A percentile compares a stretch with the other conserved stretches of the same genome.
phyloP scores from a whole-genome alignment of 2,888 invertebrate species.

The Agrochola macilenta region DNA sequence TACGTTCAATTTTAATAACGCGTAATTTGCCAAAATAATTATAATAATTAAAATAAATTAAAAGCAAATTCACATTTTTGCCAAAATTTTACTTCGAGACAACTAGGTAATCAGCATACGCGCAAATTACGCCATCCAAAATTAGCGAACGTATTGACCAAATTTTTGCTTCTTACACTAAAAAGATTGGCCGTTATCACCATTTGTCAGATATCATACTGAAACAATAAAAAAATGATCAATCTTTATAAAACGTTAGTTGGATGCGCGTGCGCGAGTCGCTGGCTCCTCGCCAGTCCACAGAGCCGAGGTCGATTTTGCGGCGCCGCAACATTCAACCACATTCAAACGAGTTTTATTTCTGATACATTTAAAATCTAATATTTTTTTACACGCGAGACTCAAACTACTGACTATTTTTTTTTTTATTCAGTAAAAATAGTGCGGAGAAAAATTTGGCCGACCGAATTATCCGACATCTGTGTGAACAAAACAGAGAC shows the following conservation, averaged over 20 bases:
- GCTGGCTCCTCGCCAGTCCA: constrained; percentile 84
- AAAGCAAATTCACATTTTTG: neutral
- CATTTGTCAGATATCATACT: constrained; percentile 59
- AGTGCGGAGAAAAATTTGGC: constrained; percentile 53
- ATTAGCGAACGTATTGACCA: constrained; percentile 30
- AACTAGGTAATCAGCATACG: no score
- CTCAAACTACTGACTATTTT: constrained; percentile 12
- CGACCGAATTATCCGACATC: constrained; percentile 65
- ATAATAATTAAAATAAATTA: neutral
- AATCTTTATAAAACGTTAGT: constrained; percentile 58
- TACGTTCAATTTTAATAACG: neutral
- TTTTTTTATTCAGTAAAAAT: constrained; percentile 16
- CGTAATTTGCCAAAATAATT: neutral
- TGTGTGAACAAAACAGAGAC: constrained; percentile 73
- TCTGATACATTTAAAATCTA: constrained; percentile 65
- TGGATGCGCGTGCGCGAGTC: constrained; percentile 79
- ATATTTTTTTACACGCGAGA: constrained; percentile 34
- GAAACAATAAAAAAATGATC: constrained; percentile 71
- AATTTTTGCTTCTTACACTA: constrained; percentile 22
- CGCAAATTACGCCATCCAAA: neutral
- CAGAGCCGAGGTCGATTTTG: constrained; percentile 81
- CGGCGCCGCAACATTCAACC: constrained; percentile 85
- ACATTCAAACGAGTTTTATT: constrained; percentile 83
- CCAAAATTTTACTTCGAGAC: neutral
- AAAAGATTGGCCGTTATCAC: constrained; percentile 42